A percentile compares a stretch with the other conserved stretches of the same genome.
Conservation (phyloP, 2,888 invertebrate genomes). For the Acanthococcus lagerstroemiae region DNA sequence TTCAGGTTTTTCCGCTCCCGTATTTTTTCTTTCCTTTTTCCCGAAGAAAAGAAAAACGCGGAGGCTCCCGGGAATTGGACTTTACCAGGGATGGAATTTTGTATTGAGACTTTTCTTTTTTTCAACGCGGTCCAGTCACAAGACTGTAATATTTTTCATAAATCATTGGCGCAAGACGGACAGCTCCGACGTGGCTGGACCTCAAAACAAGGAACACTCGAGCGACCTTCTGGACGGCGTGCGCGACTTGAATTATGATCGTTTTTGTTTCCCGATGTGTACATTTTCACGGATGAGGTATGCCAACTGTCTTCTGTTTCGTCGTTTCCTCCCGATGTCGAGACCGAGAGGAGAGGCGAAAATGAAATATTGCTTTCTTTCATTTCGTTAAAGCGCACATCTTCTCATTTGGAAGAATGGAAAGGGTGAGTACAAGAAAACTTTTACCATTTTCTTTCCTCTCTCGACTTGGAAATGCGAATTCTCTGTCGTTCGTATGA, state of each 20-base stretch:
- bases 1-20: not conserved
- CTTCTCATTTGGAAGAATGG: too few species aligned
- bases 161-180: conserved; percentile 41
- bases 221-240: not conserved
- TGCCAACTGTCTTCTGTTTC: not conserved
- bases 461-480: too few species aligned
- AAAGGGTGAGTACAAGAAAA: too few species aligned
- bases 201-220: not conserved
- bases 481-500: too few species aligned
- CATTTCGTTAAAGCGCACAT: conserved; percentile 18
- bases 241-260: conserved; percentile 26
- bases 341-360: not conserved
- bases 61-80: conserved; percentile 25
- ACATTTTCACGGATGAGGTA: not conserved
- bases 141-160: conserved; percentile 45
- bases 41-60: conserved; percentile 9
- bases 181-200: conserved; percentile 28
- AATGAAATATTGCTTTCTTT: conserved; percentile 29
- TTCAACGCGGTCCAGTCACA: conserved; percentile 25
- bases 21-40: not conserved
- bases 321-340: not conserved
- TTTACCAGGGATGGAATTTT: conserved; percentile 20
- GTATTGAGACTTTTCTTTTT: conserved; percentile 23
- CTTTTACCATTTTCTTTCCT: too few species aligned
- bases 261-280: conserved; percentile 10